Base-by-base conservation (phyloP, 1,140 invertebrate genomes). In the Megalopta genalis region DNA sequence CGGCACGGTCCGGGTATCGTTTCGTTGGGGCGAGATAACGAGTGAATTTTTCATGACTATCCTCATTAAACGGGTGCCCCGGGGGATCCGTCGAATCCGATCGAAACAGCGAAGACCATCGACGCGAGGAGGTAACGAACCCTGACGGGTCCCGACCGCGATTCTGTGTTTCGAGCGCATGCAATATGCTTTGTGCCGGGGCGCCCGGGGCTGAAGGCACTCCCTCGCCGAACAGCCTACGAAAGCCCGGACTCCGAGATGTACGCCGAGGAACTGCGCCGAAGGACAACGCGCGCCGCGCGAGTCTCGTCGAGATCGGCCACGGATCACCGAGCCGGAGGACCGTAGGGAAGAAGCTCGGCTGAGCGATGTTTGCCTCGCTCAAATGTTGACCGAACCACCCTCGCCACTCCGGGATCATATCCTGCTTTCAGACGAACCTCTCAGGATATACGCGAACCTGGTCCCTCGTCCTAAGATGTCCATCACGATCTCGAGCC, bases 381-480 rank as follows among this genome's bases (percentile, higher is more conserved):
- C 86, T 89, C 89, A 89, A 91, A 91, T 89, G 89, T 91, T 91
- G 87, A 90, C 89, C 89, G 86, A 85, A 69, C 83, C 87, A 85
- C 88, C 85, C 80, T 74, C 71, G 37, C 70, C 71, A 70, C 83
- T 84, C 82, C 66, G 66, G 69, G 66, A 89, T 88, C 86, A 81
- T 89, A 89, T 90, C 75, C 80, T 84, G 82, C 88, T 86, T 88
- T 86, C 77, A 73, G 83, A 81, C 81, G 74, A 87, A 88, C 76
- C 86, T 88, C 82, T 84, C 76, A 52, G 63, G 52, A 74, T 83
- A 54, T 71, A 80, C 67, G 18, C 72, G 52, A 63, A 57, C 18
- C 42, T 39, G 23, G 52, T 18, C 23, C n/a, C 54, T 25, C 68
- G 32, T 23, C 8, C 52, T 27, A 23, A 62, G 49, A 73, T 42